Base-by-base conservation (phyloP, 1,140 invertebrate genomes). In the Drosophila punjabiensis region DNA sequence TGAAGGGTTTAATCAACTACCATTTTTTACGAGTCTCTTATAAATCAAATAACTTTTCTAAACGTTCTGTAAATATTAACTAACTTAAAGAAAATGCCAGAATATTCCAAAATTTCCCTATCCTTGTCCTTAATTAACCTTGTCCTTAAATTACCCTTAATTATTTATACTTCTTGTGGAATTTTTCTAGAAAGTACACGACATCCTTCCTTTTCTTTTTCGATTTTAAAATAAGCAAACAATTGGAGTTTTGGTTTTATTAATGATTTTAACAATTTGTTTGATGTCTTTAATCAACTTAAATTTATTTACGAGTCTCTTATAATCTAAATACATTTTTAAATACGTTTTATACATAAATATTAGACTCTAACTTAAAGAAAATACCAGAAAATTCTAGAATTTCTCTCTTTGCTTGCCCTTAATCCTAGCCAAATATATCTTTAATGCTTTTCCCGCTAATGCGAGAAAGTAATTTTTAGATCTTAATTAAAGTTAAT, bases 401-500 rank as follows among this genome's bases (percentile, higher is more conserved):
- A 60, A 28, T 18, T 47, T 33, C 10, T 30, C 11, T 14, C 24
- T 35, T 55, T 24, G 11, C 18, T 20, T 33, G n/a, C 9, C 20
- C 32, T 55, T n/a, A 13, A 33, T 9, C 4, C 35, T 2, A 0
- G 5, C 9, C 18, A n/a, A 60, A 24, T 37, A 14, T 11, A 10
- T 35, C 16, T 53, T 60, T 30, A 43, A 5, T 39, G 13, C 2
- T n/a, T 39, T 30, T 3, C 13, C 24, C n/a, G 9, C 11, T 10
- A 24, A 24, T 2, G 24, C 24, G 4, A 10, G 1, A 2, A 4
- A 7, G 20, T 24, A 24, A 5, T 24, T 56, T 30, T n/a, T 5
- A 13, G 1, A 24, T 30, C 18, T 74, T 50, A 43, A 74, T 20
- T 74, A 37, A 30, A 35, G 24, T 35, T 50, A 16, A 47, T 28